Conservation (phyloP, 2,797 vertebrate species). For the Aeoliscus strigatus region DNA sequence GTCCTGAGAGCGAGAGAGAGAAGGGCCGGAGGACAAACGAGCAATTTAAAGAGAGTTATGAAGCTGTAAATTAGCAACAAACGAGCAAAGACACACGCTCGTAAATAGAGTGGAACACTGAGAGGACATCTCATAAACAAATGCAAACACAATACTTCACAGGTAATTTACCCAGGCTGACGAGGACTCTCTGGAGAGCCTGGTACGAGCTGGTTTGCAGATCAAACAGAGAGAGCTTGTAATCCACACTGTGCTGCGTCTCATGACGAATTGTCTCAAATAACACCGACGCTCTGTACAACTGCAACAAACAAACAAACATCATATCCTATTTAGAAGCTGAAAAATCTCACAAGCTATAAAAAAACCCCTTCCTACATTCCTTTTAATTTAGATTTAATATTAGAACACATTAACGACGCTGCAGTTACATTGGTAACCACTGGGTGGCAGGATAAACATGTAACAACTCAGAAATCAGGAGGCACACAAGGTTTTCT, state of each 20-base stretch:
- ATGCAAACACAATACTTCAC: neutral
- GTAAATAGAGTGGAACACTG: too few relatives aligned
- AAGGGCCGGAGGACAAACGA: neutral
- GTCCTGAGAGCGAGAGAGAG: conserved; percentile 29
- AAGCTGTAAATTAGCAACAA: too few relatives aligned
- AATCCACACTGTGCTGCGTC: conserved; percentile 89
- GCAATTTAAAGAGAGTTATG: too few relatives aligned
- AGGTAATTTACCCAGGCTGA: conserved; percentile 82
- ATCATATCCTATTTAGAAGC: too few relatives aligned
- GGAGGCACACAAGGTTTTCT: neutral
- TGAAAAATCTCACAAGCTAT: too few relatives aligned
- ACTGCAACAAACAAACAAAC: conserved; percentile 62
- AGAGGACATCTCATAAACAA: neutral
- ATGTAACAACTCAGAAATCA: neutral
- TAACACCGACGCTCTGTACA: conserved; percentile 86
- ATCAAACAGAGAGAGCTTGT: conserved; percentile 92
- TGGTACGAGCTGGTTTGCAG: conserved; percentile 95
- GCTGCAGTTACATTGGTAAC: conserved; percentile 5
- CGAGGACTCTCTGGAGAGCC: conserved; percentile 92
- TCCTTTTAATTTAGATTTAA: too few relatives aligned
- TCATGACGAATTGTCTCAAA: conserved; percentile 92
- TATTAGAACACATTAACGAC: conserved; percentile 1
- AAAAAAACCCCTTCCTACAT: too few relatives aligned
- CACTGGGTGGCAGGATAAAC: conserved; percentile 57
- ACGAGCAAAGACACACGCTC: too few relatives aligned